These are phyloP conservation scores for Bos taurus DNA, from an alignment of 2,113 vertebrate species.

Conservation along the genomic window ARS-UCD2.0 NC_037354.1:16580501-16581000, in stretches of 20 bases:
- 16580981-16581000: neutral
- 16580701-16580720: neutral
- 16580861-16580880: neutral
- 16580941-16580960: neutral
- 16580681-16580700: neutral
- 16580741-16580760: neutral
- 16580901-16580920: neutral
- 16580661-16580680: neutral
- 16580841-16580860: neutral
- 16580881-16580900: neutral
- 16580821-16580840: neutral
- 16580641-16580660: neutral
- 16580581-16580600: neutral
- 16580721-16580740: too few species aligned
- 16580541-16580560: too few species aligned
- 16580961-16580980: neutral
- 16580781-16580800: neutral
- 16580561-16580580: neutral
- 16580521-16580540: too few species aligned
- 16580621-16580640: neutral
- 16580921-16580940: neutral
- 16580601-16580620: neutral
- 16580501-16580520: too few species aligned
- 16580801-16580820: neutral
- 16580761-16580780: accelerated